These are phyloP conservation scores for Typhlomys cinereus DNA, from an alignment of 2,113 vertebrate species.

Conservation along the genomic window DNA sequence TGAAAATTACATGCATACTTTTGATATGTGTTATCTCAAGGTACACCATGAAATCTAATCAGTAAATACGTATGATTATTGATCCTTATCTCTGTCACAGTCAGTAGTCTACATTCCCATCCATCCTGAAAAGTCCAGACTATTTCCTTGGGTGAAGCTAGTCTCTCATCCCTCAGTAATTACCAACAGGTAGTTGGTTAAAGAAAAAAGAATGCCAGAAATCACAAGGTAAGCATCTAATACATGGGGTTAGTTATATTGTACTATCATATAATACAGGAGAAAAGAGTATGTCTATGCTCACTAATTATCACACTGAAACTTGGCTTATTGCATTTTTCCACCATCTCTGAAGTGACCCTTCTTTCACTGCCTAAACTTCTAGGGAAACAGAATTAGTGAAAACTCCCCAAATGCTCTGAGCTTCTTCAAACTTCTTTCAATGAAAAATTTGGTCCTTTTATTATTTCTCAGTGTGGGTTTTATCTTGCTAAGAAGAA, in stretches of 20 bases:
- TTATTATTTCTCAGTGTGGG: not conserved
- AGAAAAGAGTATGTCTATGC: not conserved
- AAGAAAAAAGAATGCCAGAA: not conserved
- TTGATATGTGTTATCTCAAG: not conserved
- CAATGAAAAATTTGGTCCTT: not conserved
- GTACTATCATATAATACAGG: too few relatives aligned
- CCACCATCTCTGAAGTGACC: not conserved
- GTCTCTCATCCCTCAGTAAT: not conserved
- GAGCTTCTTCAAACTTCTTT: not conserved
- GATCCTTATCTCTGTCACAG: not conserved
- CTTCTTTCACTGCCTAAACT: not conserved
- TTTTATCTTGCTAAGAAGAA: constrained; percentile 9
- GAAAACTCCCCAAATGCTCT: not conserved
- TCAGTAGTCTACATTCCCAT: not conserved
- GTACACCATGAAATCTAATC: not conserved
- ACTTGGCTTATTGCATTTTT: not conserved
- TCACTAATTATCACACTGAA: not conserved
- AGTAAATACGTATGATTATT: not conserved
- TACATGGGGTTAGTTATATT: not conserved
- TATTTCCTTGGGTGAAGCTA: not conserved
- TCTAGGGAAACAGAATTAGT: not conserved
- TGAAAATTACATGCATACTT: not conserved
- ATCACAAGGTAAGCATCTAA: not conserved
- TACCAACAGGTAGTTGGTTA: not conserved
- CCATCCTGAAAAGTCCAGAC: not conserved